phyloP scores from a whole-genome alignment of 1,140 invertebrate species.

The Metopolophium dirhodum region DNA sequence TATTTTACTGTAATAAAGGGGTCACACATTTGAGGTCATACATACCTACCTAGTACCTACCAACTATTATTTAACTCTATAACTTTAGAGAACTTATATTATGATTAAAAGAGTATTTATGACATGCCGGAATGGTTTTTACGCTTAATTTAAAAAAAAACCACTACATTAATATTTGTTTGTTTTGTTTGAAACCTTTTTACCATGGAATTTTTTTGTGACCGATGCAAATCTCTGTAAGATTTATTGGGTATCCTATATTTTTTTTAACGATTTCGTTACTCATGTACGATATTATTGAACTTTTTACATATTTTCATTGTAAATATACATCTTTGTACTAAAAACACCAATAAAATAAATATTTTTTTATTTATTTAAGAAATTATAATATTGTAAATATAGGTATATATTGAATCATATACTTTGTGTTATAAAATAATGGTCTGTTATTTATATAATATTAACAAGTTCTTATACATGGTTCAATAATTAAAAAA shows the following conservation, averaged over 20 bases:
- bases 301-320: too few species aligned
- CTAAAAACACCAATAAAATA: not conserved
- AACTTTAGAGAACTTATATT: not conserved
- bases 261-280: not conserved
- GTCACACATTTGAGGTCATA: not conserved
- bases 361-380: too few species aligned
- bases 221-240: not conserved
- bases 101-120: not conserved
- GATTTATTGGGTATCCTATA: not conserved
- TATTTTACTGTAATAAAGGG: not conserved
- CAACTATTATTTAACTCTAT: not conserved
- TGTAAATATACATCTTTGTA: not conserved
- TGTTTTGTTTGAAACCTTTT: not conserved
- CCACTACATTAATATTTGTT: not conserved
- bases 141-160: not conserved
- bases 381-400: too few species aligned
- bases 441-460: too few species aligned
- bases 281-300: not conserved
- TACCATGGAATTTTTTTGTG: not conserved
- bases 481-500: too few species aligned
- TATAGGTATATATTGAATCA: too few species aligned
- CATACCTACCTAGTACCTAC: not conserved
- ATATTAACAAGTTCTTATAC: too few species aligned
- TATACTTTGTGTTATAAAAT: too few species aligned
- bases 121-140: not conserved